A percentile compares a stretch with the other conserved stretches of the same genome.
phyloP scores from a whole-genome alignment of 2,888 invertebrate genomes.

The Sarcophaga caerulescens region DNA sequence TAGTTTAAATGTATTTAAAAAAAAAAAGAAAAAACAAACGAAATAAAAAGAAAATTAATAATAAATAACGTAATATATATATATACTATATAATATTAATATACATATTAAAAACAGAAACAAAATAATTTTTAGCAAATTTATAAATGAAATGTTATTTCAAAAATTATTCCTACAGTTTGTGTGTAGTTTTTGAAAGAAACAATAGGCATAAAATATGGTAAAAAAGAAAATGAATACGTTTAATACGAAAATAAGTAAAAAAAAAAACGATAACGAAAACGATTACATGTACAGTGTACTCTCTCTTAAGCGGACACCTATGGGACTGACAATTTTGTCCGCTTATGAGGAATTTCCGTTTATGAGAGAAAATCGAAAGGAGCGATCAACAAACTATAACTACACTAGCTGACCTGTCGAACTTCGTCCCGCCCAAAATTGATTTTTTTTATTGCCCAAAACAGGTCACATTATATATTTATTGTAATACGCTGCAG shows the following conservation, averaged over 20 bases:
- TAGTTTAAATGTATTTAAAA: slow-evolving; percentile 60
- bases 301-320: too few species aligned
- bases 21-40: slow-evolving; percentile 18
- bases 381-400: too few species aligned
- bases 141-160: slow-evolving; percentile 41
- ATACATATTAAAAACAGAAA: slow-evolving; percentile 20
- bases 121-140: slow-evolving; percentile 48
- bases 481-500: too few species aligned
- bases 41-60: slow-evolving; percentile 34
- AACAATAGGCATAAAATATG: slow-evolving; percentile 11
- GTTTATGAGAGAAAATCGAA: too few species aligned
- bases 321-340: too few species aligned
- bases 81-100: not conserved
- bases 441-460: too few species aligned
- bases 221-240: slow-evolving; percentile 29
- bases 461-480: too few species aligned
- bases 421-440: too few species aligned
- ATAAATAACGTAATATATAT: not conserved
- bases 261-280: slow-evolving; percentile 1
- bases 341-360: too few species aligned
- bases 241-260: slow-evolving; percentile 7
- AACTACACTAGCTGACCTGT: too few species aligned
- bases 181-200: not conserved
- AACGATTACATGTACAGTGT: too few species aligned
- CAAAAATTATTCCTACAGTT: not conserved